These are phyloP conservation scores for Hyla sarda DNA, from an alignment of 2,113 vertebrate genomes.

Conservation along the genomic window DNA sequence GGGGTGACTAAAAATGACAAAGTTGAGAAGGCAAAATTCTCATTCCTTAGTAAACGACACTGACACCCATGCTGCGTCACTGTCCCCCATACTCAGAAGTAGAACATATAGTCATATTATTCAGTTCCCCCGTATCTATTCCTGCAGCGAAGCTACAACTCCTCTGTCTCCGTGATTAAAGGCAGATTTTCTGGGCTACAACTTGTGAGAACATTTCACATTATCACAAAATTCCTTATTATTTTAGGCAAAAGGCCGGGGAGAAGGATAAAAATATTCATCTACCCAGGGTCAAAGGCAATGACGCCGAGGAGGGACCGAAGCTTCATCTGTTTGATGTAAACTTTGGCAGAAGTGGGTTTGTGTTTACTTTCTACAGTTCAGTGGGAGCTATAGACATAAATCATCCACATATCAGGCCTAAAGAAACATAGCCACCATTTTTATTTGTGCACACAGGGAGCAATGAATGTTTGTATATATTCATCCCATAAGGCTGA, in stretches of 20 bases:
- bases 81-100: no score
- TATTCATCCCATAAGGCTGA: no score
- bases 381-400: not conserved
- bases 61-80: not conserved
- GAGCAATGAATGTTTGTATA: no score
- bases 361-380: not conserved
- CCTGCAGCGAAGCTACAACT: not conserved
- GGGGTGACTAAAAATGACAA: no score
- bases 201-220: constrained; percentile 16
- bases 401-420: not conserved
- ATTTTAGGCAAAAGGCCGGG: constrained; percentile 46
- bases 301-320: not conserved
- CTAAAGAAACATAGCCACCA: no score
- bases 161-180: not conserved
- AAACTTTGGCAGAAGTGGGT: not conserved
- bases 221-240: constrained; percentile 11
- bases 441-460: no score
- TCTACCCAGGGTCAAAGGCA: not conserved
- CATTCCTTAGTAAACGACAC: not conserved
- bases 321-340: not conserved
- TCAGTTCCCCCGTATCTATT: not conserved
- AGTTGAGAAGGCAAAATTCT: not conserved
- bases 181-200: not conserved
- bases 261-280: constrained; percentile 42
- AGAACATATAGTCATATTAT: not conserved